Base-by-base conservation (phyloP, 2,888 invertebrate genomes). In the Heliconius aoede region DNA sequence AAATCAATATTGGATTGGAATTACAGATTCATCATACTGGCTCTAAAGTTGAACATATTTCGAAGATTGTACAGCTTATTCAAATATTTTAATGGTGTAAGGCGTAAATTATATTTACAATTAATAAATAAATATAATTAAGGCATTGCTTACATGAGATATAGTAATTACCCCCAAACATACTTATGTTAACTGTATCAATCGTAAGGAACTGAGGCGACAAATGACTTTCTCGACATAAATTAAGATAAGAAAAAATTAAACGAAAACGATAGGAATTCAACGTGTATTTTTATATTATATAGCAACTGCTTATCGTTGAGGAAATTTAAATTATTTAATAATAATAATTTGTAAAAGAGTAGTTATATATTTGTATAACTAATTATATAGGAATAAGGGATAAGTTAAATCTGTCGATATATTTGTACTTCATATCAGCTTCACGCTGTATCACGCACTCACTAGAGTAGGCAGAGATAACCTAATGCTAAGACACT, bases 171-270 rank as follows among this genome's bases (percentile, higher is more conserved):
- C 36, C 15, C 24, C 24, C 36, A 36, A 65, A 65, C 15, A 15
- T 40, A 55, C 15, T 24, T 55, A 55, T 32, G 51, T 55, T 24
- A 55, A 55, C 7, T 55, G 9, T 55, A n/a, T 55, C 18, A 69
- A 55, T 69, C n/a, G n/a, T n/a, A n/a, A n/a, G 69, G n/a, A 30
- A 69, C 24, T 18, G 55, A n/a, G 9, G 68, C 28, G 13, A 32
- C 15, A 55, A 69, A 55, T 55, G 69, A 69, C 69, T 69, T 69
- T 69, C 32, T 55, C 55, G 24, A 32, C 11, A 55, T 55, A 24
- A n/a, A 69, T 55, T 55, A 30, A 69, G 30, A 69, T 30, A 55
- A 36, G 36, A 36, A 65, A 40, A 32, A 55, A 65, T 15, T 13
- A 13, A 36, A 65, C 18, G 8, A 24, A 68, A 67, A 15, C 26